These are phyloP conservation scores for Halichondria panicea DNA, from an alignment of 37 sponge, comb jelly and placozoan genomes.

Conservation along the genomic window DNA sequence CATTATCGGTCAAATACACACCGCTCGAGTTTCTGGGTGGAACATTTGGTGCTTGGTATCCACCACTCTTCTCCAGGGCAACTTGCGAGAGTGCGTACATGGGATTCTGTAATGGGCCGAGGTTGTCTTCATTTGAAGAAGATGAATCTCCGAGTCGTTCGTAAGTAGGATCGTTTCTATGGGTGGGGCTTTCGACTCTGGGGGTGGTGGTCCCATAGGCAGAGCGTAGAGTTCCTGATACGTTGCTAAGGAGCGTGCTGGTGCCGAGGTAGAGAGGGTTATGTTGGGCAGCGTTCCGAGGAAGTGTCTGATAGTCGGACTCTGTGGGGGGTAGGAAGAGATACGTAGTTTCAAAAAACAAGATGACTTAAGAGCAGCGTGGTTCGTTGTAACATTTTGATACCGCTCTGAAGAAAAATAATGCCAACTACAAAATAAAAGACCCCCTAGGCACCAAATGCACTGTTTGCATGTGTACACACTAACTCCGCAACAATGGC, in stretches of 20 bases:
- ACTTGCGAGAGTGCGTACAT: background rate
- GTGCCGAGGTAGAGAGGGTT: conserved; percentile 24
- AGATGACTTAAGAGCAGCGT: no score
- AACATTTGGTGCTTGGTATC: background rate
- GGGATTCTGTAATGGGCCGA: background rate
- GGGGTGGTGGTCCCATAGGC: background rate
- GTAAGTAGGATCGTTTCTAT: background rate
- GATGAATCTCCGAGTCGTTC: background rate
- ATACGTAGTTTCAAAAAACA: background rate
- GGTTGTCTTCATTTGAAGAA: background rate
- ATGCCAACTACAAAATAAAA: background rate
- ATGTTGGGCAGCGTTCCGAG: background rate
- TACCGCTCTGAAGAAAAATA: background rate
- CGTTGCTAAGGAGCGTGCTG: background rate
- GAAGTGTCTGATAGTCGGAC: background rate
- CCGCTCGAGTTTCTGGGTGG: background rate
- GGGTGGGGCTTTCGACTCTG: background rate
- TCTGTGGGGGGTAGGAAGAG: background rate
- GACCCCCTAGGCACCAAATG: background rate
- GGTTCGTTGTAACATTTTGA: background rate
- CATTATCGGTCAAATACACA: background rate
- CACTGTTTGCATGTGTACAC: no score
- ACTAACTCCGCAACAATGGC: no score
- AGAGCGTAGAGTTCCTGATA: background rate
- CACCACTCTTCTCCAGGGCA: background rate